phyloP scores from a whole-genome alignment of 2,888 invertebrate species.

The Mesorhabditis spiculigera region DNA sequence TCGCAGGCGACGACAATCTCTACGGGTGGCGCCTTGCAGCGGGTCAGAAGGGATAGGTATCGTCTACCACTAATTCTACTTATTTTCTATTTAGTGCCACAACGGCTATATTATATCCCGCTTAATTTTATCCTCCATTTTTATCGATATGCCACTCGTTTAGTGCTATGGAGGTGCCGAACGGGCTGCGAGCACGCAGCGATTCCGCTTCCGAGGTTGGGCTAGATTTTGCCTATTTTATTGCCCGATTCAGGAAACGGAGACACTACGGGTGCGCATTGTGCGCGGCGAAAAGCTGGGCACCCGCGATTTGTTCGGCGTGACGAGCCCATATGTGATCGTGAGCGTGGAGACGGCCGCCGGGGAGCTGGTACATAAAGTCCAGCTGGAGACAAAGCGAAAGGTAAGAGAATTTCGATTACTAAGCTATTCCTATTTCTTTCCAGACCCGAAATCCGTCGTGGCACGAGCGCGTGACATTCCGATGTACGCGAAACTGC shows the following conservation, averaged over 20 bases:
- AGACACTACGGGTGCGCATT: conserved; percentile 79
- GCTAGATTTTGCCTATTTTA: not conserved
- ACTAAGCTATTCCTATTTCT: conserved; percentile 6
- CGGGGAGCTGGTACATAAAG: conserved; percentile 71
- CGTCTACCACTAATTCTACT: too few relatives aligned
- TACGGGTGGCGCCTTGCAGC: too few relatives aligned
- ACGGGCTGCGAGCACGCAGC: not conserved
- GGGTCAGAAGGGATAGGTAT: too few relatives aligned
- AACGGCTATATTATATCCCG: too few relatives aligned
- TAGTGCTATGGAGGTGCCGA: not conserved
- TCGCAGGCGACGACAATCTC: too few relatives aligned
- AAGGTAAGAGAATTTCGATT: conserved; percentile 70
- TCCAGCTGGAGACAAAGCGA: conserved; percentile 92
- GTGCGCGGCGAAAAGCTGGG: conserved; percentile 85
- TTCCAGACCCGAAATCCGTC: conserved; percentile 86
- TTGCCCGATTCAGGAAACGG: conserved; percentile 73
- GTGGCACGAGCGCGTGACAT: conserved; percentile 96
- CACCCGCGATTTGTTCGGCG: conserved; percentile 98
- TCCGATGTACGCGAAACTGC: conserved; percentile 62
- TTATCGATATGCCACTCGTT: not conserved
- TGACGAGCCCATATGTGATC: conserved; percentile 94
- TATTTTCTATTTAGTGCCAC: too few relatives aligned
- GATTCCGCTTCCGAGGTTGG: not conserved
- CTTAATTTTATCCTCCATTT: too few relatives aligned
- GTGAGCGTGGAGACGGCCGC: conserved; percentile 70